Conservation (phyloP, 2,797 vertebrate genomes). For the Chiloscyllium punctatum region DNA sequence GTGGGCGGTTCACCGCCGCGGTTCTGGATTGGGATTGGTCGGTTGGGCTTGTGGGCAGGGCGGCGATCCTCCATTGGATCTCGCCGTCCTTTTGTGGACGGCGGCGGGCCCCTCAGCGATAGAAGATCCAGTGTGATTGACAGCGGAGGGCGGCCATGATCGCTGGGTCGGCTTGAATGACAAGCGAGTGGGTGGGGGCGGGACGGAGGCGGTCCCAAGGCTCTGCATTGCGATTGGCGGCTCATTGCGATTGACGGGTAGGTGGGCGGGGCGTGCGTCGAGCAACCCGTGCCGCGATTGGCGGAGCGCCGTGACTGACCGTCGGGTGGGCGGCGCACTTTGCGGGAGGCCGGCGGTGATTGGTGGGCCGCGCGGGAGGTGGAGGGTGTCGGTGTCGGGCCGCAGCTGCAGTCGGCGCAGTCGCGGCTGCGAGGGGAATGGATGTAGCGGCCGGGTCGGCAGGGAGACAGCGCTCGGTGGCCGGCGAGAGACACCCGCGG, state of each 20-base stretch:
- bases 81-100: no score
- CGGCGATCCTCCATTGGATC: no score
- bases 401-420: conserved; percentile 23
- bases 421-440: conserved; percentile 30
- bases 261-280: fast-evolving
- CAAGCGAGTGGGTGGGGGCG: no score
- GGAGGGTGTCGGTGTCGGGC: not conserved
- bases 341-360: not conserved
- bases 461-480: not conserved
- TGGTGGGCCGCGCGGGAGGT: not conserved
- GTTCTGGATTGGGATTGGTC: not conserved
- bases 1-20: no score
- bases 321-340: not conserved
- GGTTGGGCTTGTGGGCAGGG: no score
- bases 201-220: no score
- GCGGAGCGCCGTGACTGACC: not conserved
- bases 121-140: no score
- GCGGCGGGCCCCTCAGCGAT: no score
- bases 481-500: not conserved
- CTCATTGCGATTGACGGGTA: not conserved
- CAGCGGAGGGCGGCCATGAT: no score
- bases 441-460: not conserved
- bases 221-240: not conserved
- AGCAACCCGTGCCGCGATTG: not conserved
- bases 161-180: no score